Evolutionary conservation across 2,888 invertebrate genomes (phyloP).

Genomic region (Lochmaea capreae): DNA sequence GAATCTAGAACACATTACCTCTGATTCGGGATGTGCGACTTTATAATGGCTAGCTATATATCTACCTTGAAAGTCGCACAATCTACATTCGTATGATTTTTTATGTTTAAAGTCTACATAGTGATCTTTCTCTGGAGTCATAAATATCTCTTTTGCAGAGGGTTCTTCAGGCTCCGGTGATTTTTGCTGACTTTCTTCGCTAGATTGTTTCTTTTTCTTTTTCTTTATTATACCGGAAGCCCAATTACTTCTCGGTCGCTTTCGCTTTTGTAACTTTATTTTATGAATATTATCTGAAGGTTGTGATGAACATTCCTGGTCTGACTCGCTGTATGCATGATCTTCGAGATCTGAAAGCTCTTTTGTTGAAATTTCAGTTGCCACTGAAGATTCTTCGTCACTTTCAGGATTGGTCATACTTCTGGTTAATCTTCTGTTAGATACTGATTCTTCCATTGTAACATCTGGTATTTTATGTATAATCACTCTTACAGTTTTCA

Average conservation of each 20-base stretch:
- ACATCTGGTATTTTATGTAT: conserved; percentile 53
- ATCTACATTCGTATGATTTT: conserved; percentile 66
- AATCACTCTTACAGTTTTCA: conserved; percentile 53
- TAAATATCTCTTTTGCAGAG: conserved; percentile 28
- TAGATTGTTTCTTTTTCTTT: conserved; percentile 44
- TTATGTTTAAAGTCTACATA: conserved; percentile 45
- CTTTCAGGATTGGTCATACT: conserved; percentile 42
- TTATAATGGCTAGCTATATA: conserved; percentile 77
- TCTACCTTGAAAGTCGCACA: conserved; percentile 71
- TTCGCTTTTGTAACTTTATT: conserved; percentile 61
- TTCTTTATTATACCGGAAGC: conserved; percentile 54
- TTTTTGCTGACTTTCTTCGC: conserved; percentile 13
- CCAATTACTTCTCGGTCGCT: conserved; percentile 63
- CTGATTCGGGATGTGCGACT: conserved; percentile 72
- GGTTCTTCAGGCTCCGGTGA: conserved; percentile 9
- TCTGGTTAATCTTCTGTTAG: conserved; percentile 41
- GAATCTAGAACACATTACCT: conserved; percentile 74
- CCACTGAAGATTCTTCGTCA: conserved; percentile 41
- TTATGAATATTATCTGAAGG: conserved; percentile 54
- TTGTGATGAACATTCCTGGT: conserved; percentile 45
- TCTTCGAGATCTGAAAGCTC: conserved; percentile 15
- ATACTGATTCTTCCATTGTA: conserved; percentile 43
- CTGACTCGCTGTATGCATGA: conserved; percentile 45
- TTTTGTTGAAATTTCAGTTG: conserved; percentile 24
- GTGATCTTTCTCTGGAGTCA: conserved; percentile 53